phyloP scores from a whole-genome alignment of 2,113 vertebrate species.

The Podarcis muralis region DNA sequence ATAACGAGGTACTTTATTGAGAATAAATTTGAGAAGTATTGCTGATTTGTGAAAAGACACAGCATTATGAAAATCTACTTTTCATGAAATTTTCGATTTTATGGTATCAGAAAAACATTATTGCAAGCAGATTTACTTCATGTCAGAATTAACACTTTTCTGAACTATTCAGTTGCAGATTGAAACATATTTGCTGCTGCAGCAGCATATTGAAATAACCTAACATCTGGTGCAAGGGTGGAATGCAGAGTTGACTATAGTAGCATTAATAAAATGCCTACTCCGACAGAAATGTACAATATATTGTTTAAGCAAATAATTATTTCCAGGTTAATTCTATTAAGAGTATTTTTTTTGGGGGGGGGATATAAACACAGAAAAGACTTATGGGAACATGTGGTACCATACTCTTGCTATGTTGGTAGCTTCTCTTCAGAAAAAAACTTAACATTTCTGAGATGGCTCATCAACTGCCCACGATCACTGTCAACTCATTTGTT shows the following conservation, averaged over 20 bases:
- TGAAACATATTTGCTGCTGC: conserved; percentile 11
- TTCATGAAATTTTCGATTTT: conserved; percentile 24
- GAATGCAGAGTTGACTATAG: not conserved
- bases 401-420: not conserved
- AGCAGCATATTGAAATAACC: conserved; percentile 2
- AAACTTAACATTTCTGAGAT: conserved; percentile 10
- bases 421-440: conserved; percentile 17
- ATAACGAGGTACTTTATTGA: not conserved
- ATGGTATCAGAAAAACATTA: not conserved
- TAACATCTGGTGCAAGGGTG: not conserved
- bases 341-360: not conserved
- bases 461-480: not conserved
- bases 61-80: conserved; percentile 9
- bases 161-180: not conserved
- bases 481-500: not conserved
- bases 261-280: conserved; percentile 13
- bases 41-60: conserved; percentile 8
- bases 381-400: not conserved
- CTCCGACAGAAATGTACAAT: accelerated
- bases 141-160: not conserved
- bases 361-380: conserved; percentile 4
- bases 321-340: not conserved
- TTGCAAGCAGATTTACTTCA: conserved; percentile 1
- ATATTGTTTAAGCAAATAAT: not conserved
- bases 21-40: conserved; percentile 25